Base-by-base conservation (phyloP, 1,140 invertebrate genomes). In the Chironomus tepperi region DNA sequence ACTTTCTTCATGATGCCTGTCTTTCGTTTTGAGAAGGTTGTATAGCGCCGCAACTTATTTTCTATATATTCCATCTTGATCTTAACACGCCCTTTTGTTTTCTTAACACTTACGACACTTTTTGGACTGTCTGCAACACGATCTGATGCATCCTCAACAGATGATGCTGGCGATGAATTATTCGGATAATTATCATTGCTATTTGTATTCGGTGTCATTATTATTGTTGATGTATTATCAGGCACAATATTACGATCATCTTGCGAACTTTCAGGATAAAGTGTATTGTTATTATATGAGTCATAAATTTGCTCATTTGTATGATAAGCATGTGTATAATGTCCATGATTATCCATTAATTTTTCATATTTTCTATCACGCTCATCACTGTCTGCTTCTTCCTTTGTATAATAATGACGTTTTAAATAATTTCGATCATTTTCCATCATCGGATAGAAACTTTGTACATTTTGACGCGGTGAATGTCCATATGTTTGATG, bases 1-100 rank as follows among this genome's bases (percentile, higher is more conserved):
- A 98, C 96, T 93, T 99, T 99, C 88, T 99, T 98, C 97, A 99
- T 99, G 78, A 98, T 98, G 77, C 97, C 97, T 78, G 96, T 98
- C 88, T 99, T 99, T 84, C 97, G 87, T 86, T 99, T 99, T 76
- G 95, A 97, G 85, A 98, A 99, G 34, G 97, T 99, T 34, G 97
- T 98, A 84, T 98, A 98, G 83, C 97, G 86, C 78, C 96, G 84
- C 18, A 98, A 85, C 87, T 98, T 98, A 83, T 98, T 98, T 83
- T 97, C 95, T 81, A 98, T 99, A 84, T 98, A 98, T 86, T 98
- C 96, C 96, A 99, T 98, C 86, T 98, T 98, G 81, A 98, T 98
- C 87, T 98, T 98, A 73, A 98, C 96, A 76, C 97, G 86, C 70
- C 97, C 96, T 86, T 97, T 97, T 76, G 96, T 98, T 85, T 98